Conservation (phyloP, 1,140 invertebrate species). For the Drosophila dunni region DNA sequence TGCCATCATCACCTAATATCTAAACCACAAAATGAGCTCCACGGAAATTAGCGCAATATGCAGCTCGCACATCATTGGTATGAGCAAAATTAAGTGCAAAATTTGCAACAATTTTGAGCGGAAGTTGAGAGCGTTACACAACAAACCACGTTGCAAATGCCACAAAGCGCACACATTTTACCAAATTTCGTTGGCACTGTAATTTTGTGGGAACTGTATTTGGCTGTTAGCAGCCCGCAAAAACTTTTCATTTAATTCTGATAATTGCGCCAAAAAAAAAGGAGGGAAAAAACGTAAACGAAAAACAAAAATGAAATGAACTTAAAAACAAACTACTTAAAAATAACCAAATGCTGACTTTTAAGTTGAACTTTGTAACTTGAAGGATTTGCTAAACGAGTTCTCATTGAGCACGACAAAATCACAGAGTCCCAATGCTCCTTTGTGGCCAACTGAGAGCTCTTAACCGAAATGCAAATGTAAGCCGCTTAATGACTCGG, state of each 20-base stretch:
- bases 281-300: constrained; percentile 8
- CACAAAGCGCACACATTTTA: constrained; percentile 22
- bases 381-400: neutral
- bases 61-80: constrained; percentile 35
- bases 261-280: constrained; percentile 52
- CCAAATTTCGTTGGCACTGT: constrained; percentile 57
- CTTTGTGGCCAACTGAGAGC: constrained; percentile 6
- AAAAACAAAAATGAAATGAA: constrained; percentile 19
- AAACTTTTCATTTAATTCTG: constrained; percentile 73
- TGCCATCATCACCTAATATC: constrained; percentile 10
- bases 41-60: constrained; percentile 49
- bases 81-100: constrained; percentile 63
- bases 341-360: constrained; percentile 18
- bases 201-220: constrained; percentile 64
- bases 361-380: constrained; percentile 48
- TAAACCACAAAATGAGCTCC: constrained; percentile 42
- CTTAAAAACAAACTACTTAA: constrained; percentile 13
- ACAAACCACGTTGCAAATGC: constrained; percentile 29
- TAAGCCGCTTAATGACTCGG: constrained; percentile 47
- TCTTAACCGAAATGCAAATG: constrained; percentile 55
- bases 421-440: neutral
- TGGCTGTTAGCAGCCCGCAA: constrained; percentile 45
- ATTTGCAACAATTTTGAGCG: constrained; percentile 52
- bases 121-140: constrained; percentile 44
- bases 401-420: neutral